Evolutionary conservation across 1,140 invertebrate species (phyloP), one percentile per base, ranked within the genome.

Genomic region (Diachasma alloeum): DNA sequence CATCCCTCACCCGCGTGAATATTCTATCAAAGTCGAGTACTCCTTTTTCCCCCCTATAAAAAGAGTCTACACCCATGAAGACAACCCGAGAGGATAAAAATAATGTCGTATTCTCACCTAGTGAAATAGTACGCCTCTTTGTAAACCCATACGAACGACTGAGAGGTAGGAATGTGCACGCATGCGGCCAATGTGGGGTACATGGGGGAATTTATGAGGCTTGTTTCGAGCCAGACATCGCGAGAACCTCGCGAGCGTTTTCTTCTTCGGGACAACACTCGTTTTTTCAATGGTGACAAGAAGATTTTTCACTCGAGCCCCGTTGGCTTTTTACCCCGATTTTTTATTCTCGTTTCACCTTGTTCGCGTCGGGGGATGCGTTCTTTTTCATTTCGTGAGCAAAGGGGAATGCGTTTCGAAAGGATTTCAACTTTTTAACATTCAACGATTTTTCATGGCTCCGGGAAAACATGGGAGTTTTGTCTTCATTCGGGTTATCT

Each of bases 181-280:
- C 19, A 48, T 59, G 56, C 24, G 56, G 59, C 22, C 59, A 11
- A 56, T 70, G 44, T 75, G 36, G 17, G 15, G 1, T 17, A 31
- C 59, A 31, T 63, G 26, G 44, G 68, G 69, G 79, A 82, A 85
- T 85, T 83, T 85, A 83, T 78, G 82, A 82, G 79, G 72, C 80
- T 83, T 85, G 81, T 83, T 85, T 83, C 74, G 79, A 63, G 59
- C 0, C 24, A 63, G 59, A 63, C 59, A 63, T 63, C 24, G 59
- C 53, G n/a, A 80, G 75, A 31, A 6, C 31, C 59, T 78, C 63
- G 80, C 80, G 72, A 82, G 80, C 79, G 53, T 74, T 68, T 74
- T 72, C 59, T 26, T 75, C 70, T 81, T 76, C 77, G 72, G 74
- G 79, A 83, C 81, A 82, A 82, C 81, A 75, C 59, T 83, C 78